Evolutionary conservation across 1,140 invertebrate genomes (phyloP).

Genomic region (Drosophila arawakana): DNA sequence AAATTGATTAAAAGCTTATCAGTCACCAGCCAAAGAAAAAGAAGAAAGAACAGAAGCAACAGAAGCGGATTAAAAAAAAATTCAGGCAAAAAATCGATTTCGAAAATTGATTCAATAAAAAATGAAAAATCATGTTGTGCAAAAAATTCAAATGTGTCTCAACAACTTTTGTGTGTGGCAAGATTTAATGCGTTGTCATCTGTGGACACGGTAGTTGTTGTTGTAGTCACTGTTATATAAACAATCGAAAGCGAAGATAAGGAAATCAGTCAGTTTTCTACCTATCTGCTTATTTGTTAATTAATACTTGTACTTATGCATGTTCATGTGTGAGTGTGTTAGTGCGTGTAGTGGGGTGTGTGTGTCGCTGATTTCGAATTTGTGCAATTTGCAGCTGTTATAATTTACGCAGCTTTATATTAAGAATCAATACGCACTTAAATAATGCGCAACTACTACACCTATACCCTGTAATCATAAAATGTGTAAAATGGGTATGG

Average conservation of each 20-base stretch:
- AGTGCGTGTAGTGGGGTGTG: background rate
- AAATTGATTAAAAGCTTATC: conserved; percentile 67
- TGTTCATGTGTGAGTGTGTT: background rate
- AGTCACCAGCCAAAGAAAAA: conserved; percentile 35
- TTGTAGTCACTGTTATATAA: conserved; percentile 9
- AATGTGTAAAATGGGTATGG: background rate
- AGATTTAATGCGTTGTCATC: conserved; percentile 58
- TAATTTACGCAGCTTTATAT: conserved; percentile 30
- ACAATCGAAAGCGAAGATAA: conserved; percentile 14
- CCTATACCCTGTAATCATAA: background rate
- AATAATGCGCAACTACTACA: background rate
- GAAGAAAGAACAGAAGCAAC: background rate
- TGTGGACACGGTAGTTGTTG: conserved; percentile 4
- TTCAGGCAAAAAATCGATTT: conserved; percentile 35
- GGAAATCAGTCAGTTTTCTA: conserved; percentile 3
- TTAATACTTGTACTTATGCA: conserved; percentile 8
- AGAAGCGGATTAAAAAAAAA: background rate
- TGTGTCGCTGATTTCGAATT: background rate
- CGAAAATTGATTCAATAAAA: conserved; percentile 57
- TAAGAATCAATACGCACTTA: background rate
- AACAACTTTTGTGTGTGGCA: conserved; percentile 67
- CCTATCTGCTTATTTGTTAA: conserved; percentile 12
- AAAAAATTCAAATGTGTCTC: conserved; percentile 53
- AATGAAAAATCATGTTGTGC: conserved; percentile 49
- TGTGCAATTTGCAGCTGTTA: conserved; percentile 20